Evolutionary conservation across 35 echinoderm and acorn worm species (phyloP).

Genomic region (Ophiothrix spiculata): DNA sequence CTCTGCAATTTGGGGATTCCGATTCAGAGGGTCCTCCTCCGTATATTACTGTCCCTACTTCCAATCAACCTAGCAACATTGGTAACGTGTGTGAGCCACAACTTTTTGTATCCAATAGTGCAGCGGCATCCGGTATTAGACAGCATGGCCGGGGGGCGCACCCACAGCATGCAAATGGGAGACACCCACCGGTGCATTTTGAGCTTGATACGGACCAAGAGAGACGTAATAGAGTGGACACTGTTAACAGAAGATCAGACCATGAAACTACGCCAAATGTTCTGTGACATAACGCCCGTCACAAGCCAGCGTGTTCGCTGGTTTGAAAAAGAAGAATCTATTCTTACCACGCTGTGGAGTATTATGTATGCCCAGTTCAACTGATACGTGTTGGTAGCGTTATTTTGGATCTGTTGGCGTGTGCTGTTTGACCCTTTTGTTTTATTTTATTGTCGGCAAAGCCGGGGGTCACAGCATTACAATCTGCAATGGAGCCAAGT

Average conservation of each 20-base stretch:
- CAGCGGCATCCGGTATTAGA: not conserved
- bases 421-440: not conserved
- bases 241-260: not conserved
- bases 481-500: not conserved
- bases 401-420: not conserved
- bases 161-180: not conserved
- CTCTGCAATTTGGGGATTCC: slow-evolving; percentile 55
- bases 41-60: slow-evolving; percentile 54
- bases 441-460: not conserved
- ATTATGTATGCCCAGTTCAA: not conserved
- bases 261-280: not conserved
- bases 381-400: not conserved
- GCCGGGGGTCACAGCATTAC: not conserved
- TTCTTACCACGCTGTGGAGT: not conserved
- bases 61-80: slow-evolving; percentile 62
- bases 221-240: not conserved
- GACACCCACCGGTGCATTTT: not conserved
- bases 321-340: not conserved
- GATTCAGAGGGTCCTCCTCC: slow-evolving; percentile 66
- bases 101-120: not conserved
- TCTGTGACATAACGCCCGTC: not conserved
- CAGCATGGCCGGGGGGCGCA: not conserved
- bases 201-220: not conserved
- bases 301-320: not conserved
- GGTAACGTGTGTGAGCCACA: slow-evolving; percentile 65